Evolutionary conservation across 2,113 vertebrate species (phyloP).

Genomic region (Tonatia bakeri): DNA sequence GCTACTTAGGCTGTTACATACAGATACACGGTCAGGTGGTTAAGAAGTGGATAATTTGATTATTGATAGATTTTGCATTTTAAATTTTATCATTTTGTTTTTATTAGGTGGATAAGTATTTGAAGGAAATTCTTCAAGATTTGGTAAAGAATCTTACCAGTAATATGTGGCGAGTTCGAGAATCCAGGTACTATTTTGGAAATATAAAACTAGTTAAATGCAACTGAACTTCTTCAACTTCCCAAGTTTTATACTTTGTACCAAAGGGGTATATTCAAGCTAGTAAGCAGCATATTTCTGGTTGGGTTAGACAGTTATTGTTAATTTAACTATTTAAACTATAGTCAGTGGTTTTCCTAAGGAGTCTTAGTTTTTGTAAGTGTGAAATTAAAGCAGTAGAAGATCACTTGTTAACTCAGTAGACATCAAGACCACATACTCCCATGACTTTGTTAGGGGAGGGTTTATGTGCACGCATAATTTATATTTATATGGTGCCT

Average conservation of each 20-base stretch:
- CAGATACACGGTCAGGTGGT: background rate
- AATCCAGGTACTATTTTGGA: conserved; percentile 89
- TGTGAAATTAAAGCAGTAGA: background rate
- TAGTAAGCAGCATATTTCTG: conserved; percentile 24
- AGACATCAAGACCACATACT: background rate
- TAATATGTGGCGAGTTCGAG: conserved; percentile 94
- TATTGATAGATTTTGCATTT: background rate
- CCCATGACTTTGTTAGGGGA: background rate
- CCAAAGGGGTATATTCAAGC: conserved; percentile 25
- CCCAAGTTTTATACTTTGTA: background rate
- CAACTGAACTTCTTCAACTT: background rate
- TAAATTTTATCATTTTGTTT: conserved; percentile 58
- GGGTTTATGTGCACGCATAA: background rate
- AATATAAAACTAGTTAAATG: background rate
- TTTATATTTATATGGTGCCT: background rate
- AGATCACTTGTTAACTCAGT: conserved; percentile 10
- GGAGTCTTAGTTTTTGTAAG: background rate
- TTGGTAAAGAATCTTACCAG: conserved; percentile 94
- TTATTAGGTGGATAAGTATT: conserved; percentile 94
- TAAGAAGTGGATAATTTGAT: background rate
- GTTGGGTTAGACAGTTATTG: background rate
- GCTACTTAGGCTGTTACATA: background rate
- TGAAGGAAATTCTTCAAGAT: conserved; percentile 96
- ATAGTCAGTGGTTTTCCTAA: background rate
- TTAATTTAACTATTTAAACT: conserved; percentile 4